phyloP scores from a whole-genome alignment of 2,797 vertebrate species.

The Gadopsis marmoratus region DNA sequence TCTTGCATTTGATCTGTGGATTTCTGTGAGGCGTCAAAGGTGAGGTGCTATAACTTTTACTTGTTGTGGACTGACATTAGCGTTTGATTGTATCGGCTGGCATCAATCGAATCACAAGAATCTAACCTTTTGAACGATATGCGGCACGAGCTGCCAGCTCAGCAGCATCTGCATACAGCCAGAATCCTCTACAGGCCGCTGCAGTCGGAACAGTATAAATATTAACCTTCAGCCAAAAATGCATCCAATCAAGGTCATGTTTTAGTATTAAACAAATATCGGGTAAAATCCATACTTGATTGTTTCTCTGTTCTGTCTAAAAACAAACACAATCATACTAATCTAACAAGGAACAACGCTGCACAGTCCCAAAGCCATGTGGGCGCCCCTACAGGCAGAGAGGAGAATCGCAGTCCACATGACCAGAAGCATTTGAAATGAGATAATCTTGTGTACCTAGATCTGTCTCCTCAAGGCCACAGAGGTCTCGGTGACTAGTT shows the following conservation, averaged over 20 bases:
- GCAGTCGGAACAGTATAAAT: no score
- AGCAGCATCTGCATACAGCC: no score
- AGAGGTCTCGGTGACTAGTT: constrained; percentile 20
- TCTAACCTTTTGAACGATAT: no score
- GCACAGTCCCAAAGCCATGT: neutral
- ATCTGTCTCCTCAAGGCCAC: neutral
- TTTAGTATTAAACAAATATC: neutral
- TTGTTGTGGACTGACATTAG: no score
- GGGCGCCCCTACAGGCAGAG: neutral
- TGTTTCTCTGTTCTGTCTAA: neutral
- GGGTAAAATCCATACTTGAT: neutral
- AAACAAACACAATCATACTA: neutral
- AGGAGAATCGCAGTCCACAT: neutral
- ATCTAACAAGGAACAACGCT: neutral
- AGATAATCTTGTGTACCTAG: neutral
- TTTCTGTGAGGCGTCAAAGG: no score
- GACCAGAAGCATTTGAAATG: neutral
- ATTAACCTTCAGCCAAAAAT: neutral
- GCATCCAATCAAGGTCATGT: neutral
- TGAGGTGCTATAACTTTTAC: no score
- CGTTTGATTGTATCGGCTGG: no score
- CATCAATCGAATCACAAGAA: no score
- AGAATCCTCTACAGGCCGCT: no score
- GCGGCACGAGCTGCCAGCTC: no score
- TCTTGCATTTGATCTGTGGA: no score